Evolutionary conservation across 2,888 invertebrate genomes (phyloP).

Genomic region (Scaptomyza cyrtandrae): DNA sequence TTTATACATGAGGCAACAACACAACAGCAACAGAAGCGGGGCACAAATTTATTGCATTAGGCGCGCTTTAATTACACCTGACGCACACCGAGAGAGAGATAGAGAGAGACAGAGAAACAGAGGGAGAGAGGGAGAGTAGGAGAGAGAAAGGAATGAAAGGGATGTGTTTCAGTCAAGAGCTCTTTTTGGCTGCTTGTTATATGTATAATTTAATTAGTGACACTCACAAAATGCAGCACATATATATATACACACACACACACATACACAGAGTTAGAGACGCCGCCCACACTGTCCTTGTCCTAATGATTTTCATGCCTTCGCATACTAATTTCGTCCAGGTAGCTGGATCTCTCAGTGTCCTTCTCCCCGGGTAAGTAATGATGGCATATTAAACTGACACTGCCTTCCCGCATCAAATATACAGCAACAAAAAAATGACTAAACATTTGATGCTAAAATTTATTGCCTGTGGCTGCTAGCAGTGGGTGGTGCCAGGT

Average conservation of each 20-base stretch:
- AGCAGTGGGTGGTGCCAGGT: background rate
- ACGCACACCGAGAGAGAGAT: constrained; percentile 44
- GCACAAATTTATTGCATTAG: constrained; percentile 72
- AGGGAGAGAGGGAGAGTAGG: no score
- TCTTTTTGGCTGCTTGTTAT: constrained; percentile 39
- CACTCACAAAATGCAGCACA: constrained; percentile 62
- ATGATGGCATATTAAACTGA: constrained; percentile 60
- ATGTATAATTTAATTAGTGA: constrained; percentile 78
- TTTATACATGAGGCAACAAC: constrained; percentile 54
- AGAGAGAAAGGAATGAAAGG: background rate
- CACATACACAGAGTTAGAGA: constrained; percentile 8
- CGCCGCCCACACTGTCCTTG: constrained; percentile 26
- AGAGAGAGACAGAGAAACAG: no score
- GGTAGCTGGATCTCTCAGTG: constrained; percentile 23
- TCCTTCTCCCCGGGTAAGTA: constrained; percentile 53
- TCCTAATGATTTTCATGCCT: constrained; percentile 76
- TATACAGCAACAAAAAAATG: constrained; percentile 52
- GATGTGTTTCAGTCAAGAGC: constrained; percentile 36
- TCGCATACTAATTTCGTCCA: constrained; percentile 74
- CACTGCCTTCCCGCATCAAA: constrained; percentile 26
- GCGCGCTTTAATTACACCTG: constrained; percentile 75
- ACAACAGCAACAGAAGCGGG: constrained; percentile 17
- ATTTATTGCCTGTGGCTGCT: constrained; percentile 65
- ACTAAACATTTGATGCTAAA: constrained; percentile 74
- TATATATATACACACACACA: background rate